Base-by-base conservation (phyloP, 2,113 vertebrate genomes). In the Zosterops lateralis region DNA sequence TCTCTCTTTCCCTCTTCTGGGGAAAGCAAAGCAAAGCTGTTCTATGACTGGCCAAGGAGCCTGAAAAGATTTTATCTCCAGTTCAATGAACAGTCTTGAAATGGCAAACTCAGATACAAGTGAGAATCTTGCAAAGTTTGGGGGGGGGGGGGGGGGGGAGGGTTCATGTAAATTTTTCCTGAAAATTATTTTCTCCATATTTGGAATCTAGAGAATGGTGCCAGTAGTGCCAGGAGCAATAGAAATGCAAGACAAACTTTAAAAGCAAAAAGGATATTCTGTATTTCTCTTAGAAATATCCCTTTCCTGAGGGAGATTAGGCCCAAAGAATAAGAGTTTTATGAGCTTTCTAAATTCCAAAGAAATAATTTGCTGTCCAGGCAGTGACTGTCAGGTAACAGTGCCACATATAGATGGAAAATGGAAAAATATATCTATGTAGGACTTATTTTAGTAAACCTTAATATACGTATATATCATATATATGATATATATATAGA, bases 111-210 rank as follows among this genome's bases (percentile, higher is more conserved):
- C 58, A 61, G 24, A 31, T 51, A 67, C 65, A 65, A 82, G 19
- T 65, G 10, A 61, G 62, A 15, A 32, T 45, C 54, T 88, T 80
- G 36, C 1, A 0, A 71, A 29, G 12, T 45, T 36, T 32, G 54
- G 14, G n/a, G n/a, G n/a, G n/a, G n/a, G n/a, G n/a, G n/a, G n/a
- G 17, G 16, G 54, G 15, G 16, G 11, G 1, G 1, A 1, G 10
- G 3, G 9, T 34, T 57, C 42, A 47, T 5, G 1, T 62, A 34
- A 22, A 12, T 70, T 65, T 89, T 58, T 44, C 9, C 26, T 57
- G 31, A 34, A 38, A 44, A 53, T 34, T 40, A 11, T 9, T 64
- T 68, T 65, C 17, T 89, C 64, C 3, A 32, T 20, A 54, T 21
- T 61, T 12, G 7, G 25, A 84, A 67, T 40, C 7, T 16, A 40